Evolutionary conservation across 2,888 invertebrate species (phyloP), one percentile per base, ranked within the genome.

Genomic region (Heliconius aoede): DNA sequence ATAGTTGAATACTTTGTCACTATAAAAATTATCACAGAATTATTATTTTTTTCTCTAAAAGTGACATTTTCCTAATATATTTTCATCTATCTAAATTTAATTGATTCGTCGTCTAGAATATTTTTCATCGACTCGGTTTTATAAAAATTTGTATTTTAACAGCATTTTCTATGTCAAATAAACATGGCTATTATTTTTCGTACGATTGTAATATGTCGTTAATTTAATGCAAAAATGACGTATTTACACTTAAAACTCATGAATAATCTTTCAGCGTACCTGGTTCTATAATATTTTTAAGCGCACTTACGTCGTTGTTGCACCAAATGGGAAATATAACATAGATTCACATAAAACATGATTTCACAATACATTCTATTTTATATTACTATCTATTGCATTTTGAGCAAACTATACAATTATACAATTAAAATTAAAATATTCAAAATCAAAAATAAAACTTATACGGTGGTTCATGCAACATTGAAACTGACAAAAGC

Each of bases 21-120:
- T 81, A 81, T 82, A 69, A 72, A 78, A 79, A 82, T 82, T 82
- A 82, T 82, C 82, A 82, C 82, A 82, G 82, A 80, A 80, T 78
- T 75, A 75, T 76, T 64, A 24, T 65, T 65, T 65, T 76, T 76
- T 71, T 69, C 67, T 80, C 60, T 73, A 69, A 30, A 77, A 78
- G 72, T 80, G 77, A 78, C 68, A 46, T 78, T 78, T 74, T 60
- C 51, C 75, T 79, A 77, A 73, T 75, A 72, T 72, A 62, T 73
- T 75, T 69, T 71, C 28, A 28, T 72, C 75, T 78, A 79, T 77
- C 64, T 80, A 79, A 79, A 72, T 78, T 76, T 73, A 72, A 74
- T 71, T 73, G 62, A 46, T 73, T 72, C 80, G 79, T 40, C 77
- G 69, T 78, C 79, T 82, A 80, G 80, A 79, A 75, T 78, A 81